phyloP scores from a whole-genome alignment of 2,888 invertebrate genomes.

The Ennomos erosarius region DNA sequence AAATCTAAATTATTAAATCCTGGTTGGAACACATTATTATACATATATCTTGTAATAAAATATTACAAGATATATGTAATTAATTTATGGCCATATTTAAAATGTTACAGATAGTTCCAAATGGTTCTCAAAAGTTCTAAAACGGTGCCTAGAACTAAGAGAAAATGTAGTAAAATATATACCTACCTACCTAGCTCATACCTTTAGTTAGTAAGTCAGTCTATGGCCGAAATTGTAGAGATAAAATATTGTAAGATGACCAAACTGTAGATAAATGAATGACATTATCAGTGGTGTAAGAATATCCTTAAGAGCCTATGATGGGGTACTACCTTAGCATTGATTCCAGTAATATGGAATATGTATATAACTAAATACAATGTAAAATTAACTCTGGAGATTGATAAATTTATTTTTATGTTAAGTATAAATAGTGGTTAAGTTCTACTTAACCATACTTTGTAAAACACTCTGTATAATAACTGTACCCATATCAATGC shows the following conservation, averaged over 20 bases:
- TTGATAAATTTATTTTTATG: no score
- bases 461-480: neutral
- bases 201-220: neutral
- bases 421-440: no score
- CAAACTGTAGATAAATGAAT: conserved; percentile 13
- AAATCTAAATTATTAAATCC: no score
- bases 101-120: no score
- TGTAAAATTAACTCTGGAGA: no score
- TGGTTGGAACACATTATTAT: no score
- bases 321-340: conserved; percentile 3
- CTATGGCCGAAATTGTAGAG: conserved; percentile 1
- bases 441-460: neutral
- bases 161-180: no score
- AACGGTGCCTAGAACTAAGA: no score
- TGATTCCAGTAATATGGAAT: neutral
- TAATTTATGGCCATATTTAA: neutral
- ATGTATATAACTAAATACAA: no score
- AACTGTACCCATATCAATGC: conserved; percentile 27
- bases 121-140: no score
- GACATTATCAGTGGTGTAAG: conserved; percentile 9
- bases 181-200: no score
- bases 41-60: no score
- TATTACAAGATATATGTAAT: neutral
- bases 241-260: conserved; percentile 12
- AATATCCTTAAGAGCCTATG: conserved; percentile 8